Base-by-base conservation (phyloP, 2,888 invertebrate genomes). In the Barypeithes pellucidus region DNA sequence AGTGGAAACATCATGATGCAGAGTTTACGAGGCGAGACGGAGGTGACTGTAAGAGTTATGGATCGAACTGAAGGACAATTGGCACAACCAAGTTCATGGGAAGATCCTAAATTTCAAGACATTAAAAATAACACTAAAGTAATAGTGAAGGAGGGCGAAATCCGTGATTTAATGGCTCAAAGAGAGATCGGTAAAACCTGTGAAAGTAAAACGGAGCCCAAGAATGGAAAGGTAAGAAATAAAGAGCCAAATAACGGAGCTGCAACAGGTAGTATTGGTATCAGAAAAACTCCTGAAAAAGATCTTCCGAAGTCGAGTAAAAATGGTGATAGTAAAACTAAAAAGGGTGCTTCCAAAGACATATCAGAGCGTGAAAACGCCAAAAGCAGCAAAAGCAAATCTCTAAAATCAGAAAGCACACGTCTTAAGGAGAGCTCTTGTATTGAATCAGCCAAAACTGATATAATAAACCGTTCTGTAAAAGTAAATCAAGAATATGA, bases 11-110 rank as follows among this genome's bases (percentile, higher is more conserved):
- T 81, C 47, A 77, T 81, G 60, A 81, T 80, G 22, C 81, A 79
- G 72, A 83, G 81, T 77, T 73, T 82, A 24, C 79, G 79, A 57
- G 60, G 77, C 8, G 80, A 79, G 36, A 82, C 82, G 0, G 82
- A 82, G 72, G 82, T 83, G 1, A 80, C 82, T 14, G 80, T 81
- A 20, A 79, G 77, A 36, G 77, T 80, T 18, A 57, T 80, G 50
- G 77, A 79, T 39, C 80, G 78, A 63, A 61, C 68, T 20, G 57
- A 72, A n/a, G 69, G 73, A 7, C 68, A 61, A 9, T 45, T 33
- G 16, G 63, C 20, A 12, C 68, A 70, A 18, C 63, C 60, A 7
- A 79, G 76, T 29, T 70, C 67, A 1, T 70, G 72, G 65, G 77
- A 77, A 52, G 71, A 61, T 8, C 69, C 69, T 3, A 52, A 61